phyloP scores from a whole-genome alignment of 2,797 vertebrate species.

The Botia almorhae region DNA sequence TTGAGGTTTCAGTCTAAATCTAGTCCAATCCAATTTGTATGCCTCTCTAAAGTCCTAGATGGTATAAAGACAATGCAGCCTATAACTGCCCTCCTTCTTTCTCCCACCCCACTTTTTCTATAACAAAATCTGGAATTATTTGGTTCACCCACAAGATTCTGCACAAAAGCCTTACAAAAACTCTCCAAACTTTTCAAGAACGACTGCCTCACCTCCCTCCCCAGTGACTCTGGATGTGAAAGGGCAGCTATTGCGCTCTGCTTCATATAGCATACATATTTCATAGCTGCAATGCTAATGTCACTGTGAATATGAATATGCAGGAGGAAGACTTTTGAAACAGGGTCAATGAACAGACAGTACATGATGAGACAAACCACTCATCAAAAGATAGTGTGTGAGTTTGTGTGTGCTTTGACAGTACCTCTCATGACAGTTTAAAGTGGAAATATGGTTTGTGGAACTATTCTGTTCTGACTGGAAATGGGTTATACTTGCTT shows the following conservation, averaged over 20 bases:
- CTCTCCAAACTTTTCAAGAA: conserved; percentile 33
- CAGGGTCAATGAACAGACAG: conserved; percentile 62
- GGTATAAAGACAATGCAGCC: conserved; percentile 13
- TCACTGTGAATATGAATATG: conserved; percentile 65
- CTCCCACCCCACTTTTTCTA: conserved; percentile 24
- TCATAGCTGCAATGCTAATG: conserved; percentile 66
- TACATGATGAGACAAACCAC: conserved; percentile 2
- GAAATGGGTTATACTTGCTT: conserved; percentile 4
- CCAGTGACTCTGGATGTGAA: conserved; percentile 53
- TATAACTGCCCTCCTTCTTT: background rate
- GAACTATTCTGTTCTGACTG: no score
- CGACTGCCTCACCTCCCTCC: conserved; percentile 16
- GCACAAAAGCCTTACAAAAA: conserved; percentile 26
- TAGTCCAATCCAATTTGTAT: conserved; percentile 8
- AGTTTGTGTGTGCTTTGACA: conserved; percentile 29
- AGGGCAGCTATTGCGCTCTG: conserved; percentile 56
- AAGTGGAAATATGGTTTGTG: background rate
- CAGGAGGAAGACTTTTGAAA: conserved; percentile 57
- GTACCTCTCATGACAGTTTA: background rate
- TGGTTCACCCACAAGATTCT: conserved; percentile 36
- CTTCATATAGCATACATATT: conserved; percentile 67
- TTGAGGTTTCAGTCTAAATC: background rate
- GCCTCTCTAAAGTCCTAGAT: conserved; percentile 11
- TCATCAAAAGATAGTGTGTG: conserved; percentile 1
- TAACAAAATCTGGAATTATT: conserved; percentile 34